phyloP scores from a whole-genome alignment of 1,140 invertebrate species.

The Drosophila fuyamai region DNA sequence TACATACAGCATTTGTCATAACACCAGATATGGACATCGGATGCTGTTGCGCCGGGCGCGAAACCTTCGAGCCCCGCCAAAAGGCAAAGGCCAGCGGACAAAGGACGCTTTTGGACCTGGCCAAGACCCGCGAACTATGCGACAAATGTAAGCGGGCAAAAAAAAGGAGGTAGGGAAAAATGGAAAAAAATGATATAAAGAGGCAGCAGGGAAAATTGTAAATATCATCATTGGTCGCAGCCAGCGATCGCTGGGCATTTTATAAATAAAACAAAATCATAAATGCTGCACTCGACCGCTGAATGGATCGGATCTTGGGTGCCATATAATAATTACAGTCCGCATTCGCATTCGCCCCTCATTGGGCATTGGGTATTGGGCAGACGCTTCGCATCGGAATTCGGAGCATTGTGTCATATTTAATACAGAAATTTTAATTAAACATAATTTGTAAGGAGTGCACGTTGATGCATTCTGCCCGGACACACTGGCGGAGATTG shows the following conservation, averaged over 20 bases:
- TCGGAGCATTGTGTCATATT: conserved; percentile 85
- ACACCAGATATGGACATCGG: conserved; percentile 83
- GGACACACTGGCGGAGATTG: background rate
- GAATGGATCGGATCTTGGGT: conserved; percentile 46
- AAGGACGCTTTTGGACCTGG: conserved; percentile 23
- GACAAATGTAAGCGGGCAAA: conserved; percentile 67
- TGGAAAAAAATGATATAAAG: conserved; percentile 38
- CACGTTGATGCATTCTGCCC: conserved; percentile 60
- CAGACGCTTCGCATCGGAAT: conserved; percentile 75
- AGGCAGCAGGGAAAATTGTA: conserved; percentile 62
- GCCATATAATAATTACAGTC: conserved; percentile 74
- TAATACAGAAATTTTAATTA: conserved; percentile 85
- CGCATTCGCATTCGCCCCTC: conserved; percentile 21
- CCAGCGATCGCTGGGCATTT: conserved; percentile 59
- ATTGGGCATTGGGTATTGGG: conserved; percentile 15
- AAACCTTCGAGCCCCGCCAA: conserved; percentile 47
- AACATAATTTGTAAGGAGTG: conserved; percentile 84
- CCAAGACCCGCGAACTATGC: conserved; percentile 64
- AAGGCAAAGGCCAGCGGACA: conserved; percentile 11
- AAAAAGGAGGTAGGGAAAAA: conserved; percentile 9
- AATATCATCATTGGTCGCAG: conserved; percentile 72
- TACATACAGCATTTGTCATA: conserved; percentile 84
- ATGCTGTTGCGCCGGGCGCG: conserved; percentile 54
- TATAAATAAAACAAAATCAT: conserved; percentile 84
- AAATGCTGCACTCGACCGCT: conserved; percentile 59